phyloP scores from a whole-genome alignment of 2,113 vertebrate genomes.

The Dipodomys ordii region DNA sequence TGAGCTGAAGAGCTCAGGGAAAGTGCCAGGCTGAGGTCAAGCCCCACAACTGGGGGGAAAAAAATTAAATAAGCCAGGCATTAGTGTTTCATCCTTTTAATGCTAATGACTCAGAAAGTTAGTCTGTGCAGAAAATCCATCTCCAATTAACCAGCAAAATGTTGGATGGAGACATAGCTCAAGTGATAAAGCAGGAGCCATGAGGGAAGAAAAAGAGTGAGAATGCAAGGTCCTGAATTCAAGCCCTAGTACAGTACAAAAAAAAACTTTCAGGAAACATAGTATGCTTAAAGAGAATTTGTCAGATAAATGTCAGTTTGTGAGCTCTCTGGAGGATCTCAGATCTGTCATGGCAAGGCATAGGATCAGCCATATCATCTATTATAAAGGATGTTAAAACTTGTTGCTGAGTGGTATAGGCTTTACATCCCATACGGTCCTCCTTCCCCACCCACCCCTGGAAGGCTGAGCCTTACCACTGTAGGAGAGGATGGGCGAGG shows the following conservation, averaged over 20 bases:
- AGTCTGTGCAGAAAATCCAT: no score
- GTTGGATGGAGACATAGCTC: no score
- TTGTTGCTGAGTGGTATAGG: not conserved
- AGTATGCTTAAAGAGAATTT: slow-evolving; percentile 15
- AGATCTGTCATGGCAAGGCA: not conserved
- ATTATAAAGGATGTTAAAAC: not conserved
- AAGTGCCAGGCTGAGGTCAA: no score
- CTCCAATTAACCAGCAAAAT: no score
- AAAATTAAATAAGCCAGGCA: no score
- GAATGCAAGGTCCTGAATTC: no score
- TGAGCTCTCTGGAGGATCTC: not conserved
- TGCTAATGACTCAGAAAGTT: not conserved
- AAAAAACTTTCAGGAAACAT: not conserved
- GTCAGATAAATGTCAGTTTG: not conserved
- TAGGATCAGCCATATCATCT: not conserved
- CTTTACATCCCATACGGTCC: not conserved
- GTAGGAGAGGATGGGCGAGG: slow-evolving; percentile 96
- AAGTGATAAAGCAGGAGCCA: no score
- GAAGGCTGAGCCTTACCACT: slow-evolving; percentile 89
- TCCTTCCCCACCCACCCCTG: not conserved
- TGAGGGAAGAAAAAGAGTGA: no score
- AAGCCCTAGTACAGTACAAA: no score
- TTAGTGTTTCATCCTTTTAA: not conserved
- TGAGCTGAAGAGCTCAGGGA: no score
- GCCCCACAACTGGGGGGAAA: no score